These are phyloP conservation scores for Fregata magnificens DNA, from an alignment of 2,113 vertebrate species.

Conservation along the genomic window DNA sequence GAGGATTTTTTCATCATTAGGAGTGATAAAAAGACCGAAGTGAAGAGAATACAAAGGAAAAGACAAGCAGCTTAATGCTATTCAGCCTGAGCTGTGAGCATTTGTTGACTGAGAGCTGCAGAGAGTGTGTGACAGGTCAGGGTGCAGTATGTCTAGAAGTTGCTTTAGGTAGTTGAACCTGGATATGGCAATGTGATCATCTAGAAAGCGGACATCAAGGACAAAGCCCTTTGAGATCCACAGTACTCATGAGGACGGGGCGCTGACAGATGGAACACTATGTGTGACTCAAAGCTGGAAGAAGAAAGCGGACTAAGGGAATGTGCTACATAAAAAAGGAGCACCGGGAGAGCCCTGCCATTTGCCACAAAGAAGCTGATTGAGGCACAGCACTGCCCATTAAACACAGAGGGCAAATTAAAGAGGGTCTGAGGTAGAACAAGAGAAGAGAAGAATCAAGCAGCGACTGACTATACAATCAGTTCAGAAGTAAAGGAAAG, in stretches of 20 bases:
- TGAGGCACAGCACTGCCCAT: background rate
- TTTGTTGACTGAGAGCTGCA: background rate
- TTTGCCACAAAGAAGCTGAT: background rate
- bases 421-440: background rate
- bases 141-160: background rate
- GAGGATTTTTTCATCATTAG: slow-evolving; percentile 7
- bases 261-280: background rate
- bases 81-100: background rate
- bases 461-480: background rate
- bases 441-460: background rate
- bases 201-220: background rate
- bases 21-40: background rate
- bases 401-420: background rate
- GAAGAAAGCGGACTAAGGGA: background rate
- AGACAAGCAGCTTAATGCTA: background rate
- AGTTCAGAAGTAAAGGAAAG: background rate
- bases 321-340: background rate
- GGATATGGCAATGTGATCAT: background rate
- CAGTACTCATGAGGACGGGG: background rate
- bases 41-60: slow-evolving; percentile 5
- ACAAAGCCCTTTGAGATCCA: slow-evolving; percentile 5
- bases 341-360: background rate
- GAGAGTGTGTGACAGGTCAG: background rate
- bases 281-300: background rate
- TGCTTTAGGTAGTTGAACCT: background rate